Percentiles rank a stretch among this genome's conserved stretches.
Evolutionary conservation across 2,797 vertebrate genomes (phyloP).

Genomic region (Novumbra hubbsi): DNA sequence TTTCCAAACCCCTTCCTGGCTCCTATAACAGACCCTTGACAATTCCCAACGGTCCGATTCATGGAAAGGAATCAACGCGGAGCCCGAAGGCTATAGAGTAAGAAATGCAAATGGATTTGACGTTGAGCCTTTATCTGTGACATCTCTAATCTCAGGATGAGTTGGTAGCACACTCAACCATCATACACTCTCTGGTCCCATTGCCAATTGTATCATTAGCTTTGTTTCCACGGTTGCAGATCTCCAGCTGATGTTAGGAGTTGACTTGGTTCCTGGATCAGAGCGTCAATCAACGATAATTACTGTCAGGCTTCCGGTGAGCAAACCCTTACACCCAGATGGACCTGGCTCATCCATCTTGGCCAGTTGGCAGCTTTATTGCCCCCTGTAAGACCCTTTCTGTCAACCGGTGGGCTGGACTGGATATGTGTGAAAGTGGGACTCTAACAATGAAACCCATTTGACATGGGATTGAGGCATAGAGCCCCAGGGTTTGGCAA

Average conservation of each 20-base stretch:
- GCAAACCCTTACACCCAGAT: constrained; percentile 32
- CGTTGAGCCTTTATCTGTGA: constrained; percentile 7
- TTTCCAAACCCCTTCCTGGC: constrained; percentile 13
- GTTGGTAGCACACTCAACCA: neutral
- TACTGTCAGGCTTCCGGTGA: constrained; percentile 39
- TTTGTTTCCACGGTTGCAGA: neutral
- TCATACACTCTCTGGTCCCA: neutral
- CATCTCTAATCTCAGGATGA: constrained; percentile 5
- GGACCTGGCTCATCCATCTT: constrained; percentile 53
- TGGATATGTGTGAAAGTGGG: constrained; percentile 8
- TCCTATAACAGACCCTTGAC: constrained; percentile 15
- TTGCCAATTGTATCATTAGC: neutral
- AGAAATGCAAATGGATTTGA: constrained; percentile 9
- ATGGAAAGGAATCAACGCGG: neutral
- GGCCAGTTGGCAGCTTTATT: constrained; percentile 64
- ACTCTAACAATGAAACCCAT: constrained; percentile 36
- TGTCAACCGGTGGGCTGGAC: constrained; percentile 25
- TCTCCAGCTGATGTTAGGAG: constrained; percentile 19
- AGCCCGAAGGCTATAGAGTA: neutral
- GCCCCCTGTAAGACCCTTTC: constrained; percentile 36
- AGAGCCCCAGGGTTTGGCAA: constrained; percentile 40
- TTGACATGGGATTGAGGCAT: constrained; percentile 43
- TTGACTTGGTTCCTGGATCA: constrained; percentile 32
- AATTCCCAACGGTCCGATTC: neutral
- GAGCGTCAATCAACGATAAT: constrained; percentile 55